Evolutionary conservation across 1,140 invertebrate species (phyloP), one percentile per base, ranked within the genome.

Genomic region (Steinernema khuongi): DNA sequence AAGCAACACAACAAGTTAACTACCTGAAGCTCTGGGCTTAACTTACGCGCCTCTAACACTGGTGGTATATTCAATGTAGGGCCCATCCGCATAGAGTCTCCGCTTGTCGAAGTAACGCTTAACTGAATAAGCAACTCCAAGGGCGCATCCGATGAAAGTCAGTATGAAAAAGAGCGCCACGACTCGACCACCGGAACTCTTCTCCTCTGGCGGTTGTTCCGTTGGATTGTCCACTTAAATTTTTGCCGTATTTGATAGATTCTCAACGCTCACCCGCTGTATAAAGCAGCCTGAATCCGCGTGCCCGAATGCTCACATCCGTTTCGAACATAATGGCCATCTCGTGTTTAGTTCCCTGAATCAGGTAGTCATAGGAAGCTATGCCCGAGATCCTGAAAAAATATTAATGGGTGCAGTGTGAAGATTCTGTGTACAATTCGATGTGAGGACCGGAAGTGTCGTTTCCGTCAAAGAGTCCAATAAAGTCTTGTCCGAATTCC

Each of bases 401-500:
- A 22, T 22, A n/a, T n/a, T n/a, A n/a, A n/a, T n/a, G n/a, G n/a
- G n/a, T n/a, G n/a, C n/a, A n/a, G n/a, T 11, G 50, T 22, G 11
- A 7, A 60, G 26, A 22, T 60, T 7, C 11, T 60, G 50, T 31
- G 4, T 69, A 69, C 7, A 32, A 22, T 30, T 69, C 31, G 2
- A 69, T 32, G 30, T 50, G 68, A 29, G 68, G 68, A 18, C 31
- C 68, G 19, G 7, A 30, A 4, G 41, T 31, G 28, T 69, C 41
- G 19, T 69, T 32, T 50, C 68, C 68, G 22, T 69, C 26, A 22
- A 31, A 69, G n/a, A 69, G 4, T 30, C 11, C 11, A 4, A 69
- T 11, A 30, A 69, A 69, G 28, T 69, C 68, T 22, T 69, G 31
- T 11, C 41, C 41, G 19, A 69, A 33, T 28, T 69, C 68, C 14